These are phyloP conservation scores for Fragum whitleyi DNA, from an alignment of 2,888 invertebrate species.

Conservation along the genomic window DNA sequence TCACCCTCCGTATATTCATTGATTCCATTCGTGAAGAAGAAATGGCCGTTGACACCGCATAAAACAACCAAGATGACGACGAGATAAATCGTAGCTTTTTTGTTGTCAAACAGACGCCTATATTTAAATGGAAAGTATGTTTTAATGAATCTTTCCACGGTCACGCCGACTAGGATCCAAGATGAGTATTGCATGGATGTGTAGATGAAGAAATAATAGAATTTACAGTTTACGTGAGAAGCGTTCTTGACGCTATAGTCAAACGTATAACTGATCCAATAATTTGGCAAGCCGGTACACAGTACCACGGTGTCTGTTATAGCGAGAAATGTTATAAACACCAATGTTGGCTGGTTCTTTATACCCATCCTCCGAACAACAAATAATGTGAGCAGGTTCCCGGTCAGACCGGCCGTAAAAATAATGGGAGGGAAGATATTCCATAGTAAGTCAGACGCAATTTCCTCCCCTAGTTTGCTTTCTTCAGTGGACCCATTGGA, in stretches of 20 bases:
- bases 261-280: constrained; percentile 60
- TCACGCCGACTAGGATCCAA: constrained; percentile 70
- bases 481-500: neutral
- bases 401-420: constrained; percentile 61
- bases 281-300: constrained; percentile 58
- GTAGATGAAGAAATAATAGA: constrained; percentile 69
- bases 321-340: constrained; percentile 62
- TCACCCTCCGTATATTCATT: constrained; percentile 52
- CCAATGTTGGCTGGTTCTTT: constrained; percentile 62
- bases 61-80: constrained; percentile 39
- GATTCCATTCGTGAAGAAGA: constrained; percentile 71
- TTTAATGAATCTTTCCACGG: constrained; percentile 66
- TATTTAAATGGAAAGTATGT: constrained; percentile 57
- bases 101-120: constrained; percentile 38
- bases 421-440: constrained; percentile 64
- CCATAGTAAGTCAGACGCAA: constrained; percentile 57
- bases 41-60: constrained; percentile 48
- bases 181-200: constrained; percentile 71
- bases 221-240: constrained; percentile 65
- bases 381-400: constrained; percentile 64
- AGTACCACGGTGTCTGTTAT: constrained; percentile 67
- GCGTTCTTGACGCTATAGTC: constrained; percentile 55
- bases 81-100: constrained; percentile 50
- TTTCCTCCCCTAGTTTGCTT: neutral
- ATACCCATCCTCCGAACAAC: constrained; percentile 62